Evolutionary conservation across 92 coral and sea anemone species (phyloP), one percentile per base, ranked within the genome.

Genomic region (Chrysogorgia sp.): DNA sequence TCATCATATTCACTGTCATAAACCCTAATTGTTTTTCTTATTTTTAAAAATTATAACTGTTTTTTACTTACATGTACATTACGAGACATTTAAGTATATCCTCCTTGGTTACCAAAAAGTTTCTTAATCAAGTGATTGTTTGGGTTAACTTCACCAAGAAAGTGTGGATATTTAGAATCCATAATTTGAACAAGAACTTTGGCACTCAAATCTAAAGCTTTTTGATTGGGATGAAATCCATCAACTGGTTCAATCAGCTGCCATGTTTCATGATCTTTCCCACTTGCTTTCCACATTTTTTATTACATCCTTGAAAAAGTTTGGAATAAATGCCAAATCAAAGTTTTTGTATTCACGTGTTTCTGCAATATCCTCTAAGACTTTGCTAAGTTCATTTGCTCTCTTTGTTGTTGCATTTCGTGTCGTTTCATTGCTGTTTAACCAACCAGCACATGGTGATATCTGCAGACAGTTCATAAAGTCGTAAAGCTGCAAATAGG

Each of bases 81-180:
- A n/a, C n/a, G n/a, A n/a, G n/a, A n/a, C n/a, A n/a, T 47, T 47
- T 47, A 47, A 47, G n/a, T 47, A 50, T n/a, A n/a, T n/a, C 97
- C 97, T 3, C 97, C 97, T 75, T 94, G 98, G 67, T 96, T 71
- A 40, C 93, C 93, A 85, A 96, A 96, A n/a, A 96, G 45, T 63
- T 75, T 48, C 64, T 76, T 45, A 34, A 96, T 96, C 61, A 71
- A 53, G 23, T 83, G 67, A 61, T 96, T 96, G 55, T 96, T 56
- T 28, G 99, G 99, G 58, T 96, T 96, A 31, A 81, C 78, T 30
- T 84, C 83, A 0, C 99, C 99, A 17, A 96, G 87, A 37, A 96
- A 86, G 56, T 96, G 97, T 2, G 99, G 96, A 2, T 68, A 58
- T 32, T 89, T 85, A 2, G 91, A 79, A 56, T 96, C 92, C 66